Evolutionary conservation across 2,797 vertebrate species (phyloP), one percentile per base, ranked within the genome.

Genomic region (Notamacropus eugenii): DNA sequence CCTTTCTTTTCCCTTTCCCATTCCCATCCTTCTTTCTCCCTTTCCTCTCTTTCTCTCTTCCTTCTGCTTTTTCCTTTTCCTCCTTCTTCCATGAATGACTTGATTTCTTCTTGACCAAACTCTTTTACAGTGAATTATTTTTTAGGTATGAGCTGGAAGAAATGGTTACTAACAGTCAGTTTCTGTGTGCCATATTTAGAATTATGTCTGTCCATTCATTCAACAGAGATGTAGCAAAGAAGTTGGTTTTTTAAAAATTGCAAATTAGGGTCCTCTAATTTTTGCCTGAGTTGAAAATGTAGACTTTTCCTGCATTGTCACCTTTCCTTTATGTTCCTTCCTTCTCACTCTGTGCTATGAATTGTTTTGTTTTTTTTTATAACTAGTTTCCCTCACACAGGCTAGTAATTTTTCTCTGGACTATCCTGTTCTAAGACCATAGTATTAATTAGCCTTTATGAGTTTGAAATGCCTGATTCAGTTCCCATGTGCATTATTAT

Each of bases 351-450:
- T n/a, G 55, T 67, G 24, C 74, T 74, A 1, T 40, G 54, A 90
- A 95, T 87, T 74, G 62, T 96, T 58, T 62, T 52, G 52, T 6
- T 52, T 52, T 52, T 97, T 97, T 96, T 95, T 97, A 92, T 97
- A 97, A 96, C 96, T 95, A 97, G 96, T 97, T 97, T 97, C 94
- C 95, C 91, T 56, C 54, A 74, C 29, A 27, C 91, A 96, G 96
- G 55, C 91, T 95, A n/a, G 29, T 97, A 96, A 97, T 97, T 97
- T 95, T n/a, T 98, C 87, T 58, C 96, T 95, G 55, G 95, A 54
- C 93, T 57, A 56, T 90, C 93, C 95, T 97, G 58, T 97, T 96
- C 59, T 0, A 93, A 93, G 74, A 31, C 55, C 40, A 52, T 34
- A 1, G 8, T 74, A 93, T 34, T 95, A 74, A 96, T 96, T 97